These are phyloP conservation scores for Apamea anceps DNA, from an alignment of 2,888 invertebrate species.

Conservation along the genomic window DNA sequence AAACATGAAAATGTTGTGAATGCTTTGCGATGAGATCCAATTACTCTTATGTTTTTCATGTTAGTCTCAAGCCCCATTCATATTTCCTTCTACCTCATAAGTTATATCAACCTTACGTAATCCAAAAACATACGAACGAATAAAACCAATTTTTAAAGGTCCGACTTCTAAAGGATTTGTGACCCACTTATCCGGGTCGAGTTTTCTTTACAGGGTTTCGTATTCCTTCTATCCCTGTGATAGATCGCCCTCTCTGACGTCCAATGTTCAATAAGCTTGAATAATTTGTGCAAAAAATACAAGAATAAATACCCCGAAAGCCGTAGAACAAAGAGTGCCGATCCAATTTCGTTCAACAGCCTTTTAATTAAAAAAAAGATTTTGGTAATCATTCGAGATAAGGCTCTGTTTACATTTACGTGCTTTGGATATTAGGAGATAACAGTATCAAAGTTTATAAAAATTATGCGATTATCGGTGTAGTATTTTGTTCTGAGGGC, in stretches of 20 bases:
- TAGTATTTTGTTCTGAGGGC: background rate
- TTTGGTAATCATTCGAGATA: slow-evolving; percentile 70
- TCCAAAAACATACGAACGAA: slow-evolving; percentile 76
- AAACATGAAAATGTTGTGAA: slow-evolving; percentile 14
- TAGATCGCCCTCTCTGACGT: slow-evolving; percentile 81
- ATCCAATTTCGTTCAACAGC: slow-evolving; percentile 75
- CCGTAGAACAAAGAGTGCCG: slow-evolving; percentile 75
- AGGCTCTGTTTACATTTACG: slow-evolving; percentile 66
- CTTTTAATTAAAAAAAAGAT: slow-evolving; percentile 79
- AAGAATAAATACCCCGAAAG: slow-evolving; percentile 76
- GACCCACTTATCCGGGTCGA: slow-evolving; percentile 80
- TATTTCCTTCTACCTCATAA: slow-evolving; percentile 51
- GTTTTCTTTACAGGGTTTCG: slow-evolving; percentile 76
- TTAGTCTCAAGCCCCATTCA: slow-evolving; percentile 21
- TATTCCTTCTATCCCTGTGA: slow-evolving; percentile 78
- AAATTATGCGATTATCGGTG: slow-evolving; percentile 7
- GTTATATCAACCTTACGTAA: slow-evolving; percentile 71
- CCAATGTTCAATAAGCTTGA: slow-evolving; percentile 84
- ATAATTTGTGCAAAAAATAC: slow-evolving; percentile 83
- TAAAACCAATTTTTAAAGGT: slow-evolving; percentile 83
- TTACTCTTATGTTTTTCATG: background rate
- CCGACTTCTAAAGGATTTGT: slow-evolving; percentile 79
- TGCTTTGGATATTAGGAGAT: slow-evolving; percentile 41
- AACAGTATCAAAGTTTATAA: slow-evolving; percentile 19
- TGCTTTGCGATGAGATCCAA: background rate